phyloP scores from a whole-genome alignment of 2,888 invertebrate species.

The Leptopilina syphax region DNA sequence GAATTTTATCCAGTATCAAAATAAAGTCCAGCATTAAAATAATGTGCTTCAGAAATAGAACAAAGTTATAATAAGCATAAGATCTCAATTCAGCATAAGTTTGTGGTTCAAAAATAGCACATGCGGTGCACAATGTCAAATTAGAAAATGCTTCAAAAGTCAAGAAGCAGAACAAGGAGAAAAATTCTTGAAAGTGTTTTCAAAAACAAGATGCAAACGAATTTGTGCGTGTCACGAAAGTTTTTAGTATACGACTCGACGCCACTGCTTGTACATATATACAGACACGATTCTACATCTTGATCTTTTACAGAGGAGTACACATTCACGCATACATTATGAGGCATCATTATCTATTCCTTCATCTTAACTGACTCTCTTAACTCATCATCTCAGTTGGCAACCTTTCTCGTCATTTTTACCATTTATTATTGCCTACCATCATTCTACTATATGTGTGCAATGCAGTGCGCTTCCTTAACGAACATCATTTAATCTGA shows the following conservation, averaged over 20 bases:
- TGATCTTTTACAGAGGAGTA: slow-evolving; percentile 26
- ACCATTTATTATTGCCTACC: slow-evolving; percentile 1
- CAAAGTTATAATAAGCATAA: no score
- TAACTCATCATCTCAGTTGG: slow-evolving; percentile 33
- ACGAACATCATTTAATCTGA: no score
- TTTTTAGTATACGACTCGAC: slow-evolving; percentile 9
- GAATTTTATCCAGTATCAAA: no score
- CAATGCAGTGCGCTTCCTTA: background rate
- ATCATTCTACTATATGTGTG: background rate
- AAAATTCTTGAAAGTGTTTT: no score
- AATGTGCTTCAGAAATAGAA: no score
- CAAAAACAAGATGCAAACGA: no score
- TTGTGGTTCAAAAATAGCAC: no score
- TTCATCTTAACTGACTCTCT: slow-evolving; percentile 27
- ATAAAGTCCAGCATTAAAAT: no score
- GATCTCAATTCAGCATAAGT: no score
- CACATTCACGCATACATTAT: slow-evolving; percentile 39
- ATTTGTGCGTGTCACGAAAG: background rate
- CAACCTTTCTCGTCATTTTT: slow-evolving; percentile 19
- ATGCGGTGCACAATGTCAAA: no score
- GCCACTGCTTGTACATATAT: background rate
- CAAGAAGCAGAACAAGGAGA: no score
- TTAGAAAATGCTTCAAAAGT: no score
- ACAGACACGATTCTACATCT: slow-evolving; percentile 23
- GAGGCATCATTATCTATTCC: slow-evolving; percentile 34